These are phyloP conservation scores for Champsocephalus gunnari DNA, from an alignment of 2,797 vertebrate species.

Conservation along the genomic window DNA sequence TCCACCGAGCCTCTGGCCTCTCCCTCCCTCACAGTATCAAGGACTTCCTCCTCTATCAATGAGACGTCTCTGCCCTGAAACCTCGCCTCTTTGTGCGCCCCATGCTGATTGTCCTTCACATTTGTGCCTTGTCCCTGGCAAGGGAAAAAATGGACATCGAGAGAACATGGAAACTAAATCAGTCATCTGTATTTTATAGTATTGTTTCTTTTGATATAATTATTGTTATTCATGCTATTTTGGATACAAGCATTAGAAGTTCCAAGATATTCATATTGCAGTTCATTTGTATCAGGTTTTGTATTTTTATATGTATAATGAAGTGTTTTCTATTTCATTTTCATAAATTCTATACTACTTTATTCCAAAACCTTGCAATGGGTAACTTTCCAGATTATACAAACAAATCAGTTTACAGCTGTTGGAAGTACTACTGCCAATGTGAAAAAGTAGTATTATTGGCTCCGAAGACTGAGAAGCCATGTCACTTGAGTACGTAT, in stretches of 20 bases:
- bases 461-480: neutral
- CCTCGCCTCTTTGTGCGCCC: neutral
- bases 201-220: neutral
- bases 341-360: neutral
- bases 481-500: too few relatives aligned
- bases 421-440: neutral
- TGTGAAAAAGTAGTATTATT: neutral
- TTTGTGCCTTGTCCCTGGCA: neutral
- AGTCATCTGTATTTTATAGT: neutral
- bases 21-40: constrained; percentile 87
- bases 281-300: neutral
- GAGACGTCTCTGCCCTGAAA: constrained; percentile 28
- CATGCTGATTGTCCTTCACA: neutral
- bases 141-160: constrained; percentile 1
- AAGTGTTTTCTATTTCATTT: neutral
- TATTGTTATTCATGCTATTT: neutral
- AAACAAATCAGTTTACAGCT: neutral
- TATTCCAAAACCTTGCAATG: neutral
- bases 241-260: neutral
- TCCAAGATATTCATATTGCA: neutral
- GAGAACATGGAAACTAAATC: neutral
- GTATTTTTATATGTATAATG: constrained; percentile 27
- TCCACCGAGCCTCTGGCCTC: constrained; percentile 82
- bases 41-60: constrained; percentile 89
- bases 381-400: too few relatives aligned